These are phyloP conservation scores for Caenorhabditis japonica DNA, from an alignment of 2,888 invertebrate species.

Conservation along the genomic window DNA sequence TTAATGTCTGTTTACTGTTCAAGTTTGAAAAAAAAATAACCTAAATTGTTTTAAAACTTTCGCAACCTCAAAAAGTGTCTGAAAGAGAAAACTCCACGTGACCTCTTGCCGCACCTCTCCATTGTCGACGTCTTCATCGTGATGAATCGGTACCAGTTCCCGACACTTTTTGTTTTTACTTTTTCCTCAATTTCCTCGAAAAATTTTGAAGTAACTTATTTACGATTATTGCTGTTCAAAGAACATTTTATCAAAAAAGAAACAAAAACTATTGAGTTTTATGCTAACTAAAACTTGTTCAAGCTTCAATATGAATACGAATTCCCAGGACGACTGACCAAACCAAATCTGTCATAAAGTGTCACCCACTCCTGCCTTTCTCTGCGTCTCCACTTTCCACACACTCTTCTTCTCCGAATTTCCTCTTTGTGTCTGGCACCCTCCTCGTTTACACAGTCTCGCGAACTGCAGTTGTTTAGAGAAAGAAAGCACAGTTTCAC, in stretches of 20 bases:
- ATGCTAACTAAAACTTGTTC: neutral
- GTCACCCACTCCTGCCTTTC: conserved; percentile 10
- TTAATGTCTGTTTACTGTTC: too few species aligned
- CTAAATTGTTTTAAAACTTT: too few species aligned
- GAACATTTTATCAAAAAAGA: too few species aligned
- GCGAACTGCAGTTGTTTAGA: conserved; percentile 20
- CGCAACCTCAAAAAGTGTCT: too few species aligned
- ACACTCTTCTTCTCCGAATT: neutral
- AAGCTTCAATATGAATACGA: neutral
- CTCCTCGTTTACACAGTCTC: conserved; percentile 2
- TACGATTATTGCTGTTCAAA: too few species aligned
- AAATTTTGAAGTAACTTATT: too few species aligned
- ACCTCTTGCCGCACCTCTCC: neutral
- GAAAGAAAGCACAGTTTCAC: conserved; percentile 10
- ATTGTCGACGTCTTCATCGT: neutral
- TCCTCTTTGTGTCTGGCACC: conserved; percentile 1
- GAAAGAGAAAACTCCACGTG: neutral
- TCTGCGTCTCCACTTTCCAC: conserved; percentile 14
- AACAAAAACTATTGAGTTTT: too few species aligned
- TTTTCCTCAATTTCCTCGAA: too few species aligned
- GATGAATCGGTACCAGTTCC: conserved; percentile 30
- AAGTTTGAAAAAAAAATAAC: too few species aligned
- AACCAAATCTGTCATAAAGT: conserved; percentile 27
- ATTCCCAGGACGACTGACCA: neutral
- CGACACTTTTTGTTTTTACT: conserved; percentile 9